Base-by-base conservation (phyloP, 2,888 invertebrate genomes). In the Pemphredon lugubris region DNA sequence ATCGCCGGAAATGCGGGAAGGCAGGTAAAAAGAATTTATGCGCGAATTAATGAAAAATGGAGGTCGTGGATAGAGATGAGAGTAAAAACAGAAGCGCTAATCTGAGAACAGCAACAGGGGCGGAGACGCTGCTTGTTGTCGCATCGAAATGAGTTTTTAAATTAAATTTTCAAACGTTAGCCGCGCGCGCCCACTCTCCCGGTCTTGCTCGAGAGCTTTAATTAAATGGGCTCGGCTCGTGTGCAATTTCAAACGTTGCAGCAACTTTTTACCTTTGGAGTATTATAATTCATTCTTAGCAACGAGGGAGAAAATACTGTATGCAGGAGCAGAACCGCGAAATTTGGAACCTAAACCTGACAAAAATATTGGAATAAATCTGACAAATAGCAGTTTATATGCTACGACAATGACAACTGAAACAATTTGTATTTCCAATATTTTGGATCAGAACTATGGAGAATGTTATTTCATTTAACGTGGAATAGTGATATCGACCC, bases 121-220 rank as follows among this genome's bases (percentile, higher is more conserved):
- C 51, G 21, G 32, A 39, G 47, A 26, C 9, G 58, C 18, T 26
- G 48, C 55, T 13, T 53, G 55, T 32, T 40, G 63, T 65, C 30
- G 69, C 64, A 54, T 74, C 65, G 70, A 73, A 72, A 80, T 76
- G 80, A 80, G 76, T 78, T 81, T 80, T 78, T 73, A 71, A 80
- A 81, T 81, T 69, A 78, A 81, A 81, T 74, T 77, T 64, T 75
- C 66, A 66, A 66, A 65, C 63, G 48, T 44, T 34, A n/a, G 34
- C 34, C 34, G 32, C 39, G 7, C 55, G 54, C 37, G 50, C 26
- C 50, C 44, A 39, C 7, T 21, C 18, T 50, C 54, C 67, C 13
- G 30, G 4, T 54, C 58, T 65, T 60, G 47, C 40, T 48, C 16
- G 30, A 3, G 11, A n/a, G 48, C n/a, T 72, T 78, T 79, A 79